Percentiles rank a stretch among this genome's conserved stretches.
Conservation (phyloP, 2,797 vertebrate genomes). For the Chiroxiphia lanceolata region DNA sequence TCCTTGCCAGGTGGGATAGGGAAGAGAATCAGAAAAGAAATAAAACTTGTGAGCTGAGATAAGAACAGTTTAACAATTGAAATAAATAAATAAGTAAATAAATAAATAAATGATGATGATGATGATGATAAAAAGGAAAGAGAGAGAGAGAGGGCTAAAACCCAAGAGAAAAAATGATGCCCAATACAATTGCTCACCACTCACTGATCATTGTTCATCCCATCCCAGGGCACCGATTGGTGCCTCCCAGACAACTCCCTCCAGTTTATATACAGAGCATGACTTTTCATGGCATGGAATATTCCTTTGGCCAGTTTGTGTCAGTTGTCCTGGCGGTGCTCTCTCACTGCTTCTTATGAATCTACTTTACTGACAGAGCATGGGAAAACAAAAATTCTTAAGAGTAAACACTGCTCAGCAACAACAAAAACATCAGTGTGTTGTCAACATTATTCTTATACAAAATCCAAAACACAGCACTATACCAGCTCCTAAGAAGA, state of each 20-base stretch:
- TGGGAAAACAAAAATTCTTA: background rate
- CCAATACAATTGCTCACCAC: background rate
- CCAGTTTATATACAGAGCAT: background rate
- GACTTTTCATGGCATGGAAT: background rate
- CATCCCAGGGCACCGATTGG: background rate
- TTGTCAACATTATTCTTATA: background rate
- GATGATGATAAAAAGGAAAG: background rate
- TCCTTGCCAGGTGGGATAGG: background rate
- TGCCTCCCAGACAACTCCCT: background rate
- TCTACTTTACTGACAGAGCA: background rate
- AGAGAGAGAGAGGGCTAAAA: background rate
- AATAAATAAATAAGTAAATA: background rate
- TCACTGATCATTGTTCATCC: background rate
- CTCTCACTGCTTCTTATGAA: background rate
- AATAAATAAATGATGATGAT: no score
- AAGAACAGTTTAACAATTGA: background rate
- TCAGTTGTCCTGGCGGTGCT: background rate
- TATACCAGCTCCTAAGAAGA: background rate
- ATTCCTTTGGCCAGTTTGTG: background rate
- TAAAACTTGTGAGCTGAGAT: background rate
- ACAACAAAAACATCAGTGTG: background rate
- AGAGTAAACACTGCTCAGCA: background rate
- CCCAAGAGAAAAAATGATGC: background rate
- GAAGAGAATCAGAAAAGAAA: background rate
- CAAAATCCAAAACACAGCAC: background rate